Percentiles rank a stretch among this genome's conserved stretches.
Conservation (phyloP, 2,888 invertebrate genomes). For the Drosophila flavopinicola region DNA sequence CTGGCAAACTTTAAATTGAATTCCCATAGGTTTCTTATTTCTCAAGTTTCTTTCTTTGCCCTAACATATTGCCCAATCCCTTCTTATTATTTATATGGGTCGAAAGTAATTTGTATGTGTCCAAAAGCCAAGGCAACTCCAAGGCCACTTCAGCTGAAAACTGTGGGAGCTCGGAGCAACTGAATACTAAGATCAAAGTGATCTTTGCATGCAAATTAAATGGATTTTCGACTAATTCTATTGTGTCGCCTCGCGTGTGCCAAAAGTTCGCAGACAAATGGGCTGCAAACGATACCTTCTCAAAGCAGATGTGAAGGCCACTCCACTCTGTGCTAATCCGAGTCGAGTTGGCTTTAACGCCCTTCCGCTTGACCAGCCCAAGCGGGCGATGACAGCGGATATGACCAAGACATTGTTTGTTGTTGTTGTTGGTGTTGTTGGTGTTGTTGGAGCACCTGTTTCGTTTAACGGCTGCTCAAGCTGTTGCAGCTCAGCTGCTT, state of each 20-base stretch:
- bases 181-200: constrained; percentile 9
- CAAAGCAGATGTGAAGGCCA: constrained; percentile 46
- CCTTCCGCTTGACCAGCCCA: constrained; percentile 50
- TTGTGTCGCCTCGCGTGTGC: constrained; percentile 19
- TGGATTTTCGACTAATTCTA: constrained; percentile 40
- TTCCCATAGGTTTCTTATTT: not conserved
- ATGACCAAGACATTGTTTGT: constrained; percentile 48
- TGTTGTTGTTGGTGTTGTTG: constrained; percentile 14
- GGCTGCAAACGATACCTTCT: constrained; percentile 19
- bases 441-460: constrained; percentile 67
- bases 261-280: constrained; percentile 23
- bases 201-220: constrained; percentile 39
- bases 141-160: constrained; percentile 29
- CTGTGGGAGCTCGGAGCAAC: constrained; percentile 17
- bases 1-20: not conserved
- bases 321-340: constrained; percentile 15
- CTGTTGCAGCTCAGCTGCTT: constrained; percentile 66
- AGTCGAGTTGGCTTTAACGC: constrained; percentile 22
- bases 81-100: not conserved
- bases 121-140: not conserved
- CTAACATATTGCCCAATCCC: not conserved
- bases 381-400: constrained; percentile 55
- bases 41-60: not conserved
- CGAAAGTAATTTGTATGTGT: constrained; percentile 5
- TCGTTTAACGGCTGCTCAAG: constrained; percentile 46